Evolutionary conservation across 2,888 invertebrate species (phyloP).

Genomic region (Netelia fuscicornis): DNA sequence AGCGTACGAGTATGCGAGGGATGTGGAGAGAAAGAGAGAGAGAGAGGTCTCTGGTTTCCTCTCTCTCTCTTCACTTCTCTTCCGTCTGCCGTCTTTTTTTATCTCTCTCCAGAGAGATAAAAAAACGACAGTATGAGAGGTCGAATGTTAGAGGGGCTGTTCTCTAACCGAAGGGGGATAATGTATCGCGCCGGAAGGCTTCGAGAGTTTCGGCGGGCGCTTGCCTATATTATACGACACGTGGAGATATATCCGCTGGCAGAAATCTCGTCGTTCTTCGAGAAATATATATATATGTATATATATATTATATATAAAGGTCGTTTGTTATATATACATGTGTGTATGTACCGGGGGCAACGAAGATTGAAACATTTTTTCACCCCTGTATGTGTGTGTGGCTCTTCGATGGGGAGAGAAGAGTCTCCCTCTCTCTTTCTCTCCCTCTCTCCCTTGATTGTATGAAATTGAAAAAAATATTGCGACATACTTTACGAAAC

Average conservation of each 20-base stretch:
- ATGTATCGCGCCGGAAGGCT: conserved; percentile 53
- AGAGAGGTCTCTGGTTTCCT: not conserved
- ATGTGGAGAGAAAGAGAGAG: conserved; percentile 3
- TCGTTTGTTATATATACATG: not conserved
- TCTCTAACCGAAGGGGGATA: conserved; percentile 46
- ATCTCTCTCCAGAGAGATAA: conserved; percentile 8
- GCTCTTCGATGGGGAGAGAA: not conserved
- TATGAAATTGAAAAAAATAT: conserved; percentile 59
- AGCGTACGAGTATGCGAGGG: not conserved
- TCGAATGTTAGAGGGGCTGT: conserved; percentile 52
- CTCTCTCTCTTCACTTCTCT: no score
- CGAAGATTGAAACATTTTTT: not conserved
- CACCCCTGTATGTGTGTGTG: not conserved
- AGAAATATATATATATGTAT: conserved; percentile 2
- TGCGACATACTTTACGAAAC: conserved; percentile 33
- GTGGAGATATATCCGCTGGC: conserved; percentile 40
- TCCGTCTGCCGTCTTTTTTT: no score
- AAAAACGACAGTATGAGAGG: conserved; percentile 51
- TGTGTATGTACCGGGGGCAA: not conserved
- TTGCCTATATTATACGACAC: conserved; percentile 46
- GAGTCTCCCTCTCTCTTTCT: not conserved
- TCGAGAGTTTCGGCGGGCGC: conserved; percentile 33
- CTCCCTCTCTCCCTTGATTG: conserved; percentile 34
- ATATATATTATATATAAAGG: no score
- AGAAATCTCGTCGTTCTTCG: conserved; percentile 34